Conservation (phyloP, 2,888 invertebrate genomes). For the Prosopocoilus inquinatus region DNA sequence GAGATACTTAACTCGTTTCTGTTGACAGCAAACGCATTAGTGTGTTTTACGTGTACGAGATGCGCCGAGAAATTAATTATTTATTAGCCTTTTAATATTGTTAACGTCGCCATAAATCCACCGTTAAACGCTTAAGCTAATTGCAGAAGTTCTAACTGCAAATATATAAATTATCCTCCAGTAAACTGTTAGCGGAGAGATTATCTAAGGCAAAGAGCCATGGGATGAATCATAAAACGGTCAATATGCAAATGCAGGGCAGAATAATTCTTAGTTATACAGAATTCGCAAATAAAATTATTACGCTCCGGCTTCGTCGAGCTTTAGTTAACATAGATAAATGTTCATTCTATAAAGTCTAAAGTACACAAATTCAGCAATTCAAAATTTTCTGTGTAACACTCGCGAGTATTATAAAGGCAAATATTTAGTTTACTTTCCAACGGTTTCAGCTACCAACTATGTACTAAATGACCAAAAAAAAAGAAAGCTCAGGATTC, state of each 20-base stretch:
- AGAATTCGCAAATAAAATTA: slow-evolving; percentile 1
- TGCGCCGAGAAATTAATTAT: no score
- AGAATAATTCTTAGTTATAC: background rate
- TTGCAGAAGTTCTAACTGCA: no score
- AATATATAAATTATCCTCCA: no score
- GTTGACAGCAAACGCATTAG: no score
- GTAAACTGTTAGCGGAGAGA: no score
- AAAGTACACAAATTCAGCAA: slow-evolving; percentile 2
- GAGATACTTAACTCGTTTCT: no score
- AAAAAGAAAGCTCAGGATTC: background rate
- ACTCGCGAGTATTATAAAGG: slow-evolving; percentile 4
- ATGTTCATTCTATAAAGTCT: background rate
- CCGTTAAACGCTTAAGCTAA: no score
- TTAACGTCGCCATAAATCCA: no score
- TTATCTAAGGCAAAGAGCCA: no score
- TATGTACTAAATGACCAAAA: background rate
- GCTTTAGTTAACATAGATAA: slow-evolving; percentile 2
- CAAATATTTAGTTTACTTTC: background rate
- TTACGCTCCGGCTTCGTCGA: background rate
- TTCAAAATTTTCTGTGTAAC: background rate
- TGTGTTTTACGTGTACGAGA: no score
- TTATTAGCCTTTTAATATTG: no score
- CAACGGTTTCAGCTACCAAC: background rate
- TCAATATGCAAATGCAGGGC: background rate
- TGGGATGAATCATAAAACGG: background rate